Base-by-base conservation (phyloP, 2,797 vertebrate genomes). In the Tragopan temminckii region DNA sequence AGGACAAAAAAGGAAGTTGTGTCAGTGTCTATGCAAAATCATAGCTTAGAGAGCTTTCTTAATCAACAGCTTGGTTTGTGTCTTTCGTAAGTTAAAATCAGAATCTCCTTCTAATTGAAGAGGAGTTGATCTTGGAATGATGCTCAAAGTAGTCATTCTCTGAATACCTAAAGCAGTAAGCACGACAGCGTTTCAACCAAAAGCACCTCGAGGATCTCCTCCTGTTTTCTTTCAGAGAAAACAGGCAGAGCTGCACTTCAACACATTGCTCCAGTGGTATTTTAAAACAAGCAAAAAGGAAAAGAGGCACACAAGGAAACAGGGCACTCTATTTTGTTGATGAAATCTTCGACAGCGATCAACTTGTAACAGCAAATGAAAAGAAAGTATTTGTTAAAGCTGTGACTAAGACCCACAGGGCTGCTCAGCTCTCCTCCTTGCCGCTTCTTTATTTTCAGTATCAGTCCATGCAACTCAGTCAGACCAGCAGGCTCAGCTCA, bases 1-100 rank as follows among this genome's bases (percentile, higher is more conserved):
- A 88, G n/a, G 17, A 74, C 23, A 59, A 55, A 19, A 88, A 83
- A 92, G 88, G 67, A 33, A 20, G 13, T 55, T 68, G 24, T 78
- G 80, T 77, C 58, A 72, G 93, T 58, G 80, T 84, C 89, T 85
- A 31, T 17, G 77, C 67, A 90, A 94, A 94, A 94, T 77, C 66
- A 91, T 55, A 89, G 79, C 66, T 78, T 70, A 38, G 31, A 80
- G 85, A 91, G 18, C 35, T 62, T 91, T 53, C 85, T 77, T 78
- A 92, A 94, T 93, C 92, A 92, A 80, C 89, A 68, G 53, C 66
- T 48, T 77, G 68, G 5, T 91, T 50, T 70, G 38, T 74, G 43
- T 66, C 58, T 80, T 87, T 76, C 61, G 13, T 48, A 62, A 93
- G 50, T 64, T 69, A 66, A 69, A 89, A 79, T 31, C 52, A 62